Base-by-base conservation (phyloP, 2,888 invertebrate genomes). In the Apodemia arnacis region DNA sequence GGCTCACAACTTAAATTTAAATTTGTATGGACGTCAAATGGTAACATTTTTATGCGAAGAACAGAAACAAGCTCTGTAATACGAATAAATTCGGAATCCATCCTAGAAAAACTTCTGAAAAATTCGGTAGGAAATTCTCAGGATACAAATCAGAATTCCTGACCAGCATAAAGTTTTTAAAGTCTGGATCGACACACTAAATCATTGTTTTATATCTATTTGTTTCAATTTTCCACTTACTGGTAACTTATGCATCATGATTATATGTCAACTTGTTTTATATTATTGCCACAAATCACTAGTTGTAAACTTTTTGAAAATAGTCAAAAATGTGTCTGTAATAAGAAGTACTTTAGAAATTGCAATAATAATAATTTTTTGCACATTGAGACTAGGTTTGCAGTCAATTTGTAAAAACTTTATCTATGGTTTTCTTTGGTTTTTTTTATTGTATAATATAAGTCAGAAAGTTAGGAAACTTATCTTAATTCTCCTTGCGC, bases 21-120 rank as follows among this genome's bases (percentile, higher is more conserved):
- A 34, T 34, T 27, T 34, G 69, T 69, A 2, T 69, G 69, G 69
- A 69, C 69, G 7, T 69, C 69, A 24, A 69, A 69, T 31, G 69
- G 69, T 7, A 15, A n/a, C 21, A 31, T 69, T 15, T 69, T 69
- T 27, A 69, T 69, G 69, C 24, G 69, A 24, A 69, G 69, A 24
- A 27, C 69, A 15, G 31, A 69, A 69, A 69, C 69, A 15, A 69
- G 69, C 69, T 27, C 69, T 10, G 82, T 24, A 80, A 78, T 31
- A 15, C 38, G 18, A n/a, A 27, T 27, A 27, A 27, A 27, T 27
- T 27, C 27, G 27, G 27, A 69, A 69, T 21, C 69, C 13, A 31
- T 24, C 18, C 24, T 69, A 27, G 31, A 69, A 69, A 69, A 69
- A n/a, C 69, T 27, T 13, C 13, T 69, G 6, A 24, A 69, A 15